These are phyloP conservation scores for Varanus komodoensis DNA, from an alignment of 2,113 vertebrate species.

Conservation along the genomic window DNA sequence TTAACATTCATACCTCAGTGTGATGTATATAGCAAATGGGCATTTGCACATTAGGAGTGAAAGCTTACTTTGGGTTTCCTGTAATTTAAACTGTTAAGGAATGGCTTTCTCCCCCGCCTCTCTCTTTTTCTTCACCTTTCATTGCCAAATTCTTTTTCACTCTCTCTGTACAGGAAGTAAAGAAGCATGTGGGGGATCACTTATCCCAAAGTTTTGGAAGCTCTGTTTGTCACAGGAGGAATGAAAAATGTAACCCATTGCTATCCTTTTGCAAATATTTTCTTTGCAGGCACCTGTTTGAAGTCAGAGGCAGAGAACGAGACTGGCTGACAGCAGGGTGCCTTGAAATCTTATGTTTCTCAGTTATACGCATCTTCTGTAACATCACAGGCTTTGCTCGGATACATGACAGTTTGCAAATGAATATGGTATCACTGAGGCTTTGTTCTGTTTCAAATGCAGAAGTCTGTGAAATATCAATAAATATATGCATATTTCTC, in stretches of 20 bases:
- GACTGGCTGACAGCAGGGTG: conserved; percentile 44
- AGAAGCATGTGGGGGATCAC: conserved; percentile 47
- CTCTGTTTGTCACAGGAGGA: conserved; percentile 47
- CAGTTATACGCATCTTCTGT: conserved; percentile 22
- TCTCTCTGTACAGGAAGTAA: conserved; percentile 37
- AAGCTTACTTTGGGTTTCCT: conserved; percentile 14
- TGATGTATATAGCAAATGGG: not conserved
- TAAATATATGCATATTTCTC: not conserved
- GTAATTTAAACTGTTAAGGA: conserved; percentile 19
- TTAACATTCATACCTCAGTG: not conserved
- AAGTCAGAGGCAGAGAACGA: conserved; percentile 46
- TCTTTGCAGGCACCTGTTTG: conserved; percentile 61
- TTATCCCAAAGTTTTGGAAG: conserved; percentile 47
- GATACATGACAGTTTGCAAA: conserved; percentile 18
- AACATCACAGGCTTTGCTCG: not conserved
- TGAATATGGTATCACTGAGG: rapidly evolving
- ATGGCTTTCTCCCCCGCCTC: not conserved
- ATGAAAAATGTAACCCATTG: conserved; percentile 1
- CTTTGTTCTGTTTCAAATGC: conserved; percentile 39
- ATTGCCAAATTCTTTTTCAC: not conserved
- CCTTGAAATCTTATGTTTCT: conserved; percentile 40
- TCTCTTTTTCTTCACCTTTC: not conserved
- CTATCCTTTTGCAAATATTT: conserved; percentile 30
- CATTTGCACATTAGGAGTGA: not conserved
- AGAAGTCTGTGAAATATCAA: not conserved